Evolutionary conservation across 2,797 vertebrate species (phyloP).

Genomic region (Muraenolepis orangiensis): DNA sequence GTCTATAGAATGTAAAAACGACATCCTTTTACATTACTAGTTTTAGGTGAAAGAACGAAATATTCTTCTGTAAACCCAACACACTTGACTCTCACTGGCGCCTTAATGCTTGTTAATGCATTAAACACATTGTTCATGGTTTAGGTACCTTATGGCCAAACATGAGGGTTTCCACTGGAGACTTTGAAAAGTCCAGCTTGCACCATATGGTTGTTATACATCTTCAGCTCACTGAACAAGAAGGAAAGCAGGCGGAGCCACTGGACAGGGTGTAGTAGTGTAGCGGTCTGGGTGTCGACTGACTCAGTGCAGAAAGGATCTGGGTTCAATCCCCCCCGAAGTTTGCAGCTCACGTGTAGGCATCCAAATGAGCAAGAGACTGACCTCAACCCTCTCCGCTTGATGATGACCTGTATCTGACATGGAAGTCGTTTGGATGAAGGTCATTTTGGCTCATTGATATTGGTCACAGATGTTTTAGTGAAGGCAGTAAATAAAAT

Average conservation of each 20-base stretch:
- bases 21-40: neutral
- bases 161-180: neutral
- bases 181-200: neutral
- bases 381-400: neutral
- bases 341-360: neutral
- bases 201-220: neutral
- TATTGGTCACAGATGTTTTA: neutral
- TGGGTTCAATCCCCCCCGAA: neutral
- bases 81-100: neutral
- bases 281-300: neutral
- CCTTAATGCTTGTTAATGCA: neutral
- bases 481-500: neutral
- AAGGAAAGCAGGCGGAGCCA: neutral
- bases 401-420: neutral
- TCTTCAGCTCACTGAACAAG: neutral
- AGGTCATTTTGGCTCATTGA: neutral
- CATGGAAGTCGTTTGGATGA: neutral
- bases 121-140: neutral
- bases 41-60: neutral
- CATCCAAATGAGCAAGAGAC: neutral
- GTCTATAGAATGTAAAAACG: neutral
- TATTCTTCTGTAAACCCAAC: neutral
- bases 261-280: neutral
- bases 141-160: neutral
- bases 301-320: neutral